These are phyloP conservation scores for Coronaproctus castanopsis DNA, from an alignment of 2,888 invertebrate genomes.

Conservation along the genomic window DNA sequence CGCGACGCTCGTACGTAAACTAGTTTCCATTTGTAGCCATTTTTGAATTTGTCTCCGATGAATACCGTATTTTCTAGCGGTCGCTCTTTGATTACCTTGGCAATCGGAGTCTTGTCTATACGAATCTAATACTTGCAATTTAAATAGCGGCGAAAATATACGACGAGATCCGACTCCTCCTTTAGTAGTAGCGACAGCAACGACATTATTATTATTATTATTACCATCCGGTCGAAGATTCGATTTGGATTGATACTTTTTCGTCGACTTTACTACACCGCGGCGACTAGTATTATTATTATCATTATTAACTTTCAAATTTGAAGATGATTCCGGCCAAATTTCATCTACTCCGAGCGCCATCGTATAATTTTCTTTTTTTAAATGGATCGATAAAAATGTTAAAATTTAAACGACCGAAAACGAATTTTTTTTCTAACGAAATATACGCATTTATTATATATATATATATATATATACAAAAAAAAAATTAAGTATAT, in stretches of 20 bases:
- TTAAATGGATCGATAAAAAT: conserved; percentile 20
- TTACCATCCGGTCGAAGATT: conserved; percentile 30
- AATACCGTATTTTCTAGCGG: conserved; percentile 73
- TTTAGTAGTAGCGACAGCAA: too few species aligned
- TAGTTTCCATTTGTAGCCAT: conserved; percentile 70
- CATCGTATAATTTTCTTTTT: conserved; percentile 26
- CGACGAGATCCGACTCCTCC: conserved; percentile 57
- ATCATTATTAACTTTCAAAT: background rate
- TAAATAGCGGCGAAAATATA: conserved; percentile 74
- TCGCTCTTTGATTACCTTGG: conserved; percentile 72
- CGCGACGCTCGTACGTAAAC: conserved; percentile 47
- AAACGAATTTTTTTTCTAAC: too few species aligned
- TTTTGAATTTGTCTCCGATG: conserved; percentile 78
- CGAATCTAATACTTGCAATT: conserved; percentile 69
- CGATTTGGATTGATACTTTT: conserved; percentile 18
- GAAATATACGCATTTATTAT: too few species aligned
- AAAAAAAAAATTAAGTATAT: too few species aligned
- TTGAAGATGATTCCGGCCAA: background rate
- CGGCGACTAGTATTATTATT: conserved; percentile 18
- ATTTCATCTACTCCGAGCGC: conserved; percentile 36
- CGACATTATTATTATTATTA: too few species aligned
- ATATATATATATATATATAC: too few species aligned
- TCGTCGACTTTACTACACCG: conserved; percentile 25
- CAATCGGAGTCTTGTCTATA: conserved; percentile 70
- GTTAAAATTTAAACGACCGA: too few species aligned